Conservation (phyloP, 2,888 invertebrate genomes). For the Polydrusus cervinus region DNA sequence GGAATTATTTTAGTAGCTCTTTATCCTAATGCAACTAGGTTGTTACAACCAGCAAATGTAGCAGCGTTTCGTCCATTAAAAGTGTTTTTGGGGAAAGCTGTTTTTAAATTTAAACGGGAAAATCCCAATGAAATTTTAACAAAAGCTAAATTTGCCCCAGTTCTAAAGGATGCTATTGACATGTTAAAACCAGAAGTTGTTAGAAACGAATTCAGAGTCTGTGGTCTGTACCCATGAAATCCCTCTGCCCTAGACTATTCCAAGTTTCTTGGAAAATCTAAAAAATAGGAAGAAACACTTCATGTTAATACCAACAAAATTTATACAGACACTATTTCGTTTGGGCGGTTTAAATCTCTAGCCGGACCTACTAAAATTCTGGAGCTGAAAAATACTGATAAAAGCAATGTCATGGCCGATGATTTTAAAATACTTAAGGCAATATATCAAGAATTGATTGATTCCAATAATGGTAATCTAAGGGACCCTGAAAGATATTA, state of each 20-base stretch:
- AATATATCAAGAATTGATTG: too few species aligned
- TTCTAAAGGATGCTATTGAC: slow-evolving; percentile 26
- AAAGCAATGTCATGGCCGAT: too few species aligned
- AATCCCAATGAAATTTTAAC: slow-evolving; percentile 29
- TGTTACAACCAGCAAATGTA: slow-evolving; percentile 39
- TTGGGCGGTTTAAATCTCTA: too few species aligned
- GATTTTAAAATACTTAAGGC: too few species aligned
- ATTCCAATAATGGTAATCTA: too few species aligned
- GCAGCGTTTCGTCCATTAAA: slow-evolving; percentile 39
- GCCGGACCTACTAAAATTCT: too few species aligned
- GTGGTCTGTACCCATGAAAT: slow-evolving; percentile 56
- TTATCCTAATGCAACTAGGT: slow-evolving; percentile 50
- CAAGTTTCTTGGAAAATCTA: slow-evolving; percentile 49
- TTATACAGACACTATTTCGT: too few species aligned
- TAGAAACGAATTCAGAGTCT: slow-evolving; percentile 53
- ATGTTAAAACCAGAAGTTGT: slow-evolving; percentile 23
- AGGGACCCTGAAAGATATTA: too few species aligned
- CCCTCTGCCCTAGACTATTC: slow-evolving; percentile 46
- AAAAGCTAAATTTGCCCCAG: slow-evolving; percentile 26
- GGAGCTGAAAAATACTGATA: too few species aligned
- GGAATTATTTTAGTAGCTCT: slow-evolving; percentile 58
- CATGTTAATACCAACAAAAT: too few species aligned
- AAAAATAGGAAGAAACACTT: too few species aligned
- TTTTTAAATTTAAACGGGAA: slow-evolving; percentile 28
- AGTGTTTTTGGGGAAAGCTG: slow-evolving; percentile 24